These are phyloP conservation scores for Remorina albescens DNA, from an alignment of 2,797 vertebrate genomes.

Conservation along the genomic window DNA sequence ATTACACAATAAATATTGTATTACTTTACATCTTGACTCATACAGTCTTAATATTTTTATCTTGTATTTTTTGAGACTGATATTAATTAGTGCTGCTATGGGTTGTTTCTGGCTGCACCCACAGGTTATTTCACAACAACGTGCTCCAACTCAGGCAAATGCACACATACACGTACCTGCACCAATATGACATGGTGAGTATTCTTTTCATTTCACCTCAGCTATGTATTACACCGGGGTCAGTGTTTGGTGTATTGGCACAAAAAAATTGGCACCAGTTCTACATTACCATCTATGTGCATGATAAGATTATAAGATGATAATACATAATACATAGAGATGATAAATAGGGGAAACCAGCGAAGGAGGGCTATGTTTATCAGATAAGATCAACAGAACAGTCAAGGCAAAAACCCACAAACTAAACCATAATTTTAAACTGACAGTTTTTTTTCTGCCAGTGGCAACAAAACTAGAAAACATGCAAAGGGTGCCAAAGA, in stretches of 20 bases:
- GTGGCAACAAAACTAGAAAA: neutral
- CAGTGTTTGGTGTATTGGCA: neutral
- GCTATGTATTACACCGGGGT: neutral
- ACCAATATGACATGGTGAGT: neutral
- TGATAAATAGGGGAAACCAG: too few species aligned
- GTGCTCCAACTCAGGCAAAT: neutral
- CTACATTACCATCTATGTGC: too few species aligned
- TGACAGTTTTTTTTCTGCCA: neutral
- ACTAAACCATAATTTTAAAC: neutral
- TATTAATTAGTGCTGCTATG: neutral
- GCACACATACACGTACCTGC: neutral
- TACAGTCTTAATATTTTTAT: too few species aligned
- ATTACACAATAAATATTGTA: neutral
- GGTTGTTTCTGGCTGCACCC: neutral
- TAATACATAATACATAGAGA: too few species aligned
- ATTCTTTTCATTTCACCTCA: neutral
- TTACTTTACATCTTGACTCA: neutral
- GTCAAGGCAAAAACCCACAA: too few species aligned
- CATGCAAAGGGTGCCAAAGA: too few species aligned
- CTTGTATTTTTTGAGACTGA: too few species aligned
- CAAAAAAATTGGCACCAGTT: too few species aligned
- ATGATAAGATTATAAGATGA: too few species aligned
- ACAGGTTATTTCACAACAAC: neutral
- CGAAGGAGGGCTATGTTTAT: too few species aligned
- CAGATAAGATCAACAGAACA: too few species aligned